Evolutionary conservation across 30 jellyfish, hydroid and myxozoan species (phyloP).

Genomic region (Aurelia aurita): DNA sequence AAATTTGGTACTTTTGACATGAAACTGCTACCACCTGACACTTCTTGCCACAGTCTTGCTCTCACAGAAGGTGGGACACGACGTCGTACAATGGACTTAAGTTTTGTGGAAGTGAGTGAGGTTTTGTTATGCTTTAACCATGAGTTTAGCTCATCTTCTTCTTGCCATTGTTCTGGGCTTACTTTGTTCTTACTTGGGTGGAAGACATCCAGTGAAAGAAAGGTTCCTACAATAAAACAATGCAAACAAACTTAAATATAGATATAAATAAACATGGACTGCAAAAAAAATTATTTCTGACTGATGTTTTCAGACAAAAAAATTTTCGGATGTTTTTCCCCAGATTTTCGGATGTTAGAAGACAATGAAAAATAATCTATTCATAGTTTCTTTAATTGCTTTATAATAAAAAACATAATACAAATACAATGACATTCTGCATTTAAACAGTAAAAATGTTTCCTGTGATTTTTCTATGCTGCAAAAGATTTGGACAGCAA

Average conservation of each 20-base stretch:
- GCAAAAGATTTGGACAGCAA: too few relatives aligned
- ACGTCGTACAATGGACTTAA: slow-evolving; percentile 70
- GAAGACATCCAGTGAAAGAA: slow-evolving; percentile 53
- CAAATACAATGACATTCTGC: too few relatives aligned
- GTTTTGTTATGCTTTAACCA: slow-evolving; percentile 61
- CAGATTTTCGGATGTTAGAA: too few relatives aligned
- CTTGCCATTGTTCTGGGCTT: slow-evolving; percentile 57
- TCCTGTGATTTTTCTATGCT: too few relatives aligned
- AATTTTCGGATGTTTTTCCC: too few relatives aligned
- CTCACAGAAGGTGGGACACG: slow-evolving; percentile 71
- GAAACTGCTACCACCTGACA: slow-evolving; percentile 83
- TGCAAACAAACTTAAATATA: not conserved
- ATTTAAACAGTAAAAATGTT: too few relatives aligned
- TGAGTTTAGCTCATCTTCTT: slow-evolving; percentile 39
- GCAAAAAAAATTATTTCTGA: too few relatives aligned
- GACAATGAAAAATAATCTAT: too few relatives aligned
- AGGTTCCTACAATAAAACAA: slow-evolving; percentile 18
- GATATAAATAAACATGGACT: too few relatives aligned
- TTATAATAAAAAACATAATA: too few relatives aligned
- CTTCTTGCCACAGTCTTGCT: slow-evolving; percentile 79
- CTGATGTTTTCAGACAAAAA: too few relatives aligned
- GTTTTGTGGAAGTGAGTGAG: slow-evolving; percentile 45
- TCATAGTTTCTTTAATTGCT: too few relatives aligned
- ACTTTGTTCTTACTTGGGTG: slow-evolving; percentile 16
- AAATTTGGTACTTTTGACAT: slow-evolving; percentile 78